Evolutionary conservation across 2,113 vertebrate species (phyloP).

Genomic region (Leuciscus idus): DNA sequence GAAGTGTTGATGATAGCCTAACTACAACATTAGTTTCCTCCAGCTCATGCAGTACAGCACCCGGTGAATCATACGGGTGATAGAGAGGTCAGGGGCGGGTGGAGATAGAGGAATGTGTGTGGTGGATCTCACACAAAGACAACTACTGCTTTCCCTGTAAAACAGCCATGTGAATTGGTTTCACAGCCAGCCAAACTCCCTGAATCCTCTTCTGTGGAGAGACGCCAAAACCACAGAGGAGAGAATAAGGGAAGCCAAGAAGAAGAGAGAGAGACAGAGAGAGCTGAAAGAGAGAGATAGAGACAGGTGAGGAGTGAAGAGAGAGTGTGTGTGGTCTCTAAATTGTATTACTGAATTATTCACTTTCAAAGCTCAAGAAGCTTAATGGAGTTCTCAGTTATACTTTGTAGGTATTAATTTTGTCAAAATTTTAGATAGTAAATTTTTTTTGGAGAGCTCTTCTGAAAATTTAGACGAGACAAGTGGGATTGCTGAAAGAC

Average conservation of each 20-base stretch:
- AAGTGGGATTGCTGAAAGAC: neutral
- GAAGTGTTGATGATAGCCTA: neutral
- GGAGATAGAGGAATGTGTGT: slow-evolving; percentile 1
- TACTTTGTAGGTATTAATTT: neutral
- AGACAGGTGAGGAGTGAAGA: neutral
- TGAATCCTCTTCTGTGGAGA: slow-evolving; percentile 53
- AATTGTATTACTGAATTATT: neutral
- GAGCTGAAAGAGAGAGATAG: slow-evolving; percentile 22
- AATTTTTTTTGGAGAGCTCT: too few relatives aligned
- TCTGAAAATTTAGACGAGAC: neutral
- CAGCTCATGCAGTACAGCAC: neutral
- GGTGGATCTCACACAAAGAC: slow-evolving; percentile 50
- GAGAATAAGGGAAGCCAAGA: slow-evolving; percentile 15
- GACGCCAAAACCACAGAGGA: slow-evolving; percentile 47
- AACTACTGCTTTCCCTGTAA: slow-evolving; percentile 52
- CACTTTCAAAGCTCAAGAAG: neutral
- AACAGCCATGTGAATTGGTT: slow-evolving; percentile 48
- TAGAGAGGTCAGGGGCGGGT: neutral
- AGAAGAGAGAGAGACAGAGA: slow-evolving; percentile 1
- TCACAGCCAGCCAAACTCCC: slow-evolving; percentile 54
- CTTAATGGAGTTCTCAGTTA: neutral
- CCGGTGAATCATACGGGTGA: slow-evolving; percentile 13
- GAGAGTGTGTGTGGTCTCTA: neutral
- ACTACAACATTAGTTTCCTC: neutral
- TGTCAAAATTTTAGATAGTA: neutral